Evolutionary conservation across 2,113 vertebrate genomes (phyloP), one percentile per base, ranked within the genome.

Genomic region (Sardina pilchardus): DNA sequence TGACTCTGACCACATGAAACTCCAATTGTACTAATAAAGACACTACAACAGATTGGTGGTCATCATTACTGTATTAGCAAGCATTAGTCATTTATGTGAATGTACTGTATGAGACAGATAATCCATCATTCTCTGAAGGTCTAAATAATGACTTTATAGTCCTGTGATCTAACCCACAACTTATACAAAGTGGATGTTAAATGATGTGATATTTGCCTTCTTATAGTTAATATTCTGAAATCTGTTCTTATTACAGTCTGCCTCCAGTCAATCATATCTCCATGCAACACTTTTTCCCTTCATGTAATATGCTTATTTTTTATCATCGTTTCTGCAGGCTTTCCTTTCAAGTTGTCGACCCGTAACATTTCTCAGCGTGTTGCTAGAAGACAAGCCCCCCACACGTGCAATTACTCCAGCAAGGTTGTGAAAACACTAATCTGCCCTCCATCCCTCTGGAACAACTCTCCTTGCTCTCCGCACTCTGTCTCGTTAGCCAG

Each of bases 241-340:
- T 26, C 63, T 30, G 63, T n/a, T 63, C 19, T 63, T 24, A 63
- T 24, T 21, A 6, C 6, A 63, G 56, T 21, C 10, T n/a, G 59
- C 19, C 59, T 63, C 21, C 2, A 24, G 24, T 63, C 59, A 63
- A 63, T 26, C 59, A 71, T 8, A 71, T 71, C 63, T 71, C 26
- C 0, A 34, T 30, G 63, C 26, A 71, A 71, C 26, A 71, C 63
- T 14, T 71, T 71, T 71, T 34, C 26, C 26, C n/a, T 34, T 71
- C 63, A 34, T 26, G 10, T 30, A 71, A 34, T 71, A 26, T 1
- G n/a, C 82, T 83, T 82, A 75, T 81, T 80, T 82, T 88, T 86
- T 88, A 86, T 88, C 85, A 88, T 81, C 81, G 84, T 83, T 86
- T 86, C 85, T 86, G 81, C 84, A 30, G 75, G 81, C 78, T 8